These are phyloP conservation scores for Austrolebias charrua DNA, from an alignment of 2,797 vertebrate genomes.

Conservation along the genomic window DNA sequence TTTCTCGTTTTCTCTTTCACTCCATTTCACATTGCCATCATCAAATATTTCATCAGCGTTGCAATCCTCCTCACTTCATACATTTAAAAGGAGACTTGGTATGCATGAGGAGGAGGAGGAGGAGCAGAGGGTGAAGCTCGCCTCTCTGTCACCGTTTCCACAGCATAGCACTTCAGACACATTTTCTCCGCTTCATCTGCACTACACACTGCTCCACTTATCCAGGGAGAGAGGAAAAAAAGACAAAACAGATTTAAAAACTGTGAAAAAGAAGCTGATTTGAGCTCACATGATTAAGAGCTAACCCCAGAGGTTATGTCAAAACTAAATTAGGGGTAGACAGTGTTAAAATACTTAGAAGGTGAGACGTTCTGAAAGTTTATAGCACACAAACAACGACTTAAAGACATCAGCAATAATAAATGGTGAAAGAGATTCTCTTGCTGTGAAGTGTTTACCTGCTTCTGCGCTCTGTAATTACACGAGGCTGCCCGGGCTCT, in stretches of 20 bases:
- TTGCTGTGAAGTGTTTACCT: background rate
- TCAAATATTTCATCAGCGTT: conserved; percentile 54
- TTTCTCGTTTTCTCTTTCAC: conserved; percentile 15
- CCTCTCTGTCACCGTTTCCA: conserved; percentile 34
- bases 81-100: conserved; percentile 35
- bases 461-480: conserved; percentile 22
- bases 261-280: conserved; percentile 2
- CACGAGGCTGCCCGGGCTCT: conserved; percentile 8
- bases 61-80: conserved; percentile 36
- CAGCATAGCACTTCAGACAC: conserved; percentile 29
- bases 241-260: background rate
- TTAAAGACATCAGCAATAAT: background rate
- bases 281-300: conserved; percentile 1
- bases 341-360: conserved; percentile 12
- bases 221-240: background rate
- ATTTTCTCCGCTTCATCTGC: conserved; percentile 40
- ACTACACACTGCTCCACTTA: conserved; percentile 17
- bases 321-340: background rate
- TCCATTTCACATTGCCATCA: conserved; percentile 32
- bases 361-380: background rate
- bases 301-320: conserved; percentile 9
- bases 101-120: conserved; percentile 33
- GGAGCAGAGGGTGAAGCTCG: conserved; percentile 24
- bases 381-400: background rate
- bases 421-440: background rate